Evolutionary conservation across 2,888 invertebrate species (phyloP).

Genomic region (Polydesmus complanatus): DNA sequence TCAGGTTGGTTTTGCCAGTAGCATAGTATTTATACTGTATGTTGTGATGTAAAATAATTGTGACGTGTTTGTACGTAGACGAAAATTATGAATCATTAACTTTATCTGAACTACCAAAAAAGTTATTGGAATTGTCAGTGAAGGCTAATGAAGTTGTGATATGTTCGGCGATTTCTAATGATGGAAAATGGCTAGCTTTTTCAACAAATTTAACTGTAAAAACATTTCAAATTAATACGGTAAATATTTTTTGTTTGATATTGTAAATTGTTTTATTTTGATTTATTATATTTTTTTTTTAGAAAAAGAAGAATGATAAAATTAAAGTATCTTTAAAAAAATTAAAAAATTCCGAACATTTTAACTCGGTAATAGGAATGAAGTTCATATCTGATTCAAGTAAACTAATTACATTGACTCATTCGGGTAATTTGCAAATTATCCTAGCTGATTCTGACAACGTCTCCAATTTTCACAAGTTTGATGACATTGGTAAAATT

Average conservation of each 20-base stretch:
- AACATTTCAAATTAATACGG: slow-evolving; percentile 41
- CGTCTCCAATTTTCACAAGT: slow-evolving; percentile 1
- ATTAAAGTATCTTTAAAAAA: not conserved
- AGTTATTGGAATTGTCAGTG: slow-evolving; percentile 52
- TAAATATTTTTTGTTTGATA: slow-evolving; percentile 11
- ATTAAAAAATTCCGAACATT: not conserved
- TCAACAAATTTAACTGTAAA: slow-evolving; percentile 52
- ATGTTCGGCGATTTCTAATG: slow-evolving; percentile 53
- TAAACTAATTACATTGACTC: not conserved
- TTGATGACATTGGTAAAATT: not conserved
- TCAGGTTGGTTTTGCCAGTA: slow-evolving; percentile 10
- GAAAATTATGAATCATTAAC: slow-evolving; percentile 25
- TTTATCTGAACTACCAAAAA: slow-evolving; percentile 43
- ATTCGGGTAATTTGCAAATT: slow-evolving; percentile 6
- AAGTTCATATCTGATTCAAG: not conserved
- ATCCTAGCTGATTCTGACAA: slow-evolving; percentile 5
- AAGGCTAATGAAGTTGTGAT: slow-evolving; percentile 51
- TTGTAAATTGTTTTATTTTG: too few relatives aligned
- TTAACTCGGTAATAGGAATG: not conserved
- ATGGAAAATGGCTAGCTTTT: slow-evolving; percentile 58
- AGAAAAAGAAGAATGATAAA: slow-evolving; percentile 7
- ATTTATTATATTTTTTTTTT: not conserved
- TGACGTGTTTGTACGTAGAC: too few relatives aligned
- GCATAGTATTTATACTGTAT: too few relatives aligned
- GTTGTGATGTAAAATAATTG: too few relatives aligned